Conservation (phyloP, 1,140 invertebrate species). For the Lepidurus apus region DNA sequence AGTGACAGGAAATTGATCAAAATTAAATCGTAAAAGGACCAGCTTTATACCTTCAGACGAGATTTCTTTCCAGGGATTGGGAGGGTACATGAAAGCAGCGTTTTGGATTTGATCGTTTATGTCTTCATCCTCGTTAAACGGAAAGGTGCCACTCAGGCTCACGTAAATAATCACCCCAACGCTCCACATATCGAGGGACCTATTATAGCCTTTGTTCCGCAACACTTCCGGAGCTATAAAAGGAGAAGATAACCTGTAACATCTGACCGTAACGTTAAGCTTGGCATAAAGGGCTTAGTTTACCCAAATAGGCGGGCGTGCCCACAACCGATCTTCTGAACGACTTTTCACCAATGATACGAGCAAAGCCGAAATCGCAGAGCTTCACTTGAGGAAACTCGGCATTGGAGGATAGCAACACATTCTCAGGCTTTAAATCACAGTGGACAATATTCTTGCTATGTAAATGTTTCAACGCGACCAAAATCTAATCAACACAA, state of each 20-base stretch:
- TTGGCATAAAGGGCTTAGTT: constrained; percentile 37
- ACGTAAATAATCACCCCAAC: constrained; percentile 98
- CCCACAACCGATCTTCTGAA: constrained; percentile 96
- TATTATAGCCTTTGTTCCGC: constrained; percentile 96
- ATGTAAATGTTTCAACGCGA: constrained; percentile 96
- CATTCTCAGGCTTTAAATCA: constrained; percentile 98
- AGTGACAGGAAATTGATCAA: constrained; percentile 44
- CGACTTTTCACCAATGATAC: constrained; percentile 97
- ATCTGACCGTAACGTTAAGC: constrained; percentile 24
- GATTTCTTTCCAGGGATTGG: constrained; percentile 96
- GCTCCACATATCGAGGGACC: constrained; percentile 99
- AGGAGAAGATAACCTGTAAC: no score
- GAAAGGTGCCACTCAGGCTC: constrained; percentile 93
- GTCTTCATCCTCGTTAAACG: constrained; percentile 99
- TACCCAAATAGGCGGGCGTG: constrained; percentile 93
- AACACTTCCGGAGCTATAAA: constrained; percentile 91
- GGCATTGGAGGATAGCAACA: constrained; percentile 83
- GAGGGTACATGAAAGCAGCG: constrained; percentile 99
- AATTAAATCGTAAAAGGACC: not conserved
- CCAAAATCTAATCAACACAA: constrained; percentile 69
- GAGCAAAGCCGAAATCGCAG: constrained; percentile 97
- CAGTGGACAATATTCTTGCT: constrained; percentile 97
- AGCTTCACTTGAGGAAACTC: constrained; percentile 97
- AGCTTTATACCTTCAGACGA: constrained; percentile 80
- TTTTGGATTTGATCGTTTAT: constrained; percentile 99